phyloP scores from a whole-genome alignment of 2,888 invertebrate species.

The Tetragnatha montana region DNA sequence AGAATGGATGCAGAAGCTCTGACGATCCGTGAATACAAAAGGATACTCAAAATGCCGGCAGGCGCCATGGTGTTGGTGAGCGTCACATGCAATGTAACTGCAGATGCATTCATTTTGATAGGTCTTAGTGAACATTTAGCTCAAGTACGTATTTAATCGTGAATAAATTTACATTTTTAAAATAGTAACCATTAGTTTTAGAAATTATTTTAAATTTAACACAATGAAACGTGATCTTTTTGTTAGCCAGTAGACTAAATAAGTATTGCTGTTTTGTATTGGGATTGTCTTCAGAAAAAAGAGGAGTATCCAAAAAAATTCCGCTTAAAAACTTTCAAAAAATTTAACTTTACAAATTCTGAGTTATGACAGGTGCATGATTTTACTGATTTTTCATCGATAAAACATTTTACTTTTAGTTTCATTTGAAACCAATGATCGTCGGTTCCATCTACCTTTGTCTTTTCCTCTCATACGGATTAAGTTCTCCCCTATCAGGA shows the following conservation, averaged over 20 bases:
- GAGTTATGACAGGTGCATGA: no score
- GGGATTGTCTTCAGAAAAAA: no score
- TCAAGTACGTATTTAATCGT: constrained; percentile 37
- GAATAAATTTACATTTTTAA: no score
- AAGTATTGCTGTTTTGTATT: no score
- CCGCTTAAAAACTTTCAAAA: no score
- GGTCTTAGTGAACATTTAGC: constrained; percentile 64
- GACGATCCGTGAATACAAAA: constrained; percentile 42
- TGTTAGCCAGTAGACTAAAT: no score
- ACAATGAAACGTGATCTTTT: no score
- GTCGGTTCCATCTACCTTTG: constrained; percentile 70
- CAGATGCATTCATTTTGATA: constrained; percentile 69
- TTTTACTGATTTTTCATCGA: no score
- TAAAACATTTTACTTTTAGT: constrained; percentile 38
- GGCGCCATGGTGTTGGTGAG: constrained; percentile 61
- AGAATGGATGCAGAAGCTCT: constrained; percentile 23
- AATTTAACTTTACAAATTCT: no score
- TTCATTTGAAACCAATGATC: constrained; percentile 61
- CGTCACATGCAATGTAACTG: constrained; percentile 66
- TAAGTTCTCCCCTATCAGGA: constrained; percentile 70
- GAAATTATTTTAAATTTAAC: no score
- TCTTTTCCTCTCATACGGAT: constrained; percentile 69
- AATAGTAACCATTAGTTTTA: no score
- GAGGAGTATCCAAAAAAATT: no score
- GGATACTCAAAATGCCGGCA: constrained; percentile 61